Conservation (phyloP, 2,113 vertebrate genomes). For the Embiotoca jacksoni region DNA sequence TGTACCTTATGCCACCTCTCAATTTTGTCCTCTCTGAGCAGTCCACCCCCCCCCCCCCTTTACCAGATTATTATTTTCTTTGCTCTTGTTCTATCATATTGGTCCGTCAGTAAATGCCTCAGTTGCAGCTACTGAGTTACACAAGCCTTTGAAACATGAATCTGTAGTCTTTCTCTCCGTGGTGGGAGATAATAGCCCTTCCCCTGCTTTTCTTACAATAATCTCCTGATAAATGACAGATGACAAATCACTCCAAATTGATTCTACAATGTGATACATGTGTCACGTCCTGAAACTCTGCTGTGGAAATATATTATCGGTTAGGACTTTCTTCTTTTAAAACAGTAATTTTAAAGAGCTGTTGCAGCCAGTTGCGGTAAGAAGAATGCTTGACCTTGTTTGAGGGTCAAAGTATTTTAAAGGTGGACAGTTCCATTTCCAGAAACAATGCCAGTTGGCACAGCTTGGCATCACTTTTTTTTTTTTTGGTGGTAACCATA, state of each 20-base stretch:
- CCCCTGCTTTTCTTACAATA: not conserved
- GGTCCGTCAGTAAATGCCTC: constrained; percentile 22
- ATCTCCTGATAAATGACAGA: constrained; percentile 16
- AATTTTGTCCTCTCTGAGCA: constrained; percentile 24
- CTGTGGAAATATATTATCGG: not conserved
- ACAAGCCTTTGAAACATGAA: constrained; percentile 44
- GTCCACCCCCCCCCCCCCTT: not conserved
- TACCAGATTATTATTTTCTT: constrained; percentile 35
- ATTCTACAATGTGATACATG: constrained; percentile 5
- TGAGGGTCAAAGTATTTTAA: constrained; percentile 37
- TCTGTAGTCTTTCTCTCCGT: constrained; percentile 49
- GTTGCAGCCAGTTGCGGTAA: not conserved
- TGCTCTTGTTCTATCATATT: constrained; percentile 24
- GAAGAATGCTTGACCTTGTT: constrained; percentile 60
- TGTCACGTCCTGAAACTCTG: not conserved
- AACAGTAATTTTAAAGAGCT: not conserved
- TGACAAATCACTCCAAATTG: constrained; percentile 23
- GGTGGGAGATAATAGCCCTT: constrained; percentile 23
- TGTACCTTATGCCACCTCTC: constrained; percentile 41
- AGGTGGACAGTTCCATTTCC: constrained; percentile 40
- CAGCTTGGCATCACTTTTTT: constrained; percentile 33
- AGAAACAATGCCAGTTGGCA: constrained; percentile 64
- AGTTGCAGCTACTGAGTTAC: constrained; percentile 28
- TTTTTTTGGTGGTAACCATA: constrained; percentile 68
- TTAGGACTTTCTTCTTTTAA: not conserved